Percentiles rank a stretch among this genome's conserved stretches.
Conservation (phyloP, 2,113 vertebrate species). For the Physeter macrocephalus region DNA sequence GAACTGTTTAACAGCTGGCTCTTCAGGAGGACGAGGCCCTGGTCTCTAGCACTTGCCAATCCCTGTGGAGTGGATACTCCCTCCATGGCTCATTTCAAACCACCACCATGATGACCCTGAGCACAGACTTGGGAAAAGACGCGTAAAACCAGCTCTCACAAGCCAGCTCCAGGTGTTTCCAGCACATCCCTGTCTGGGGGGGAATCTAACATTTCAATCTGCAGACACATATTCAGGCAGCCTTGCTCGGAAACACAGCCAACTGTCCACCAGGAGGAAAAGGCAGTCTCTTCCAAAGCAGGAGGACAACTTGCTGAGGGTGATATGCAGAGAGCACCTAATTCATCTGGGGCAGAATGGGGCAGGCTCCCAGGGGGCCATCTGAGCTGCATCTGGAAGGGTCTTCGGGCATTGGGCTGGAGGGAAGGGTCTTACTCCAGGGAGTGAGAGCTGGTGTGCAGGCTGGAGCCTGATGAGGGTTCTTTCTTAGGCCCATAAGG, state of each 20-base stretch:
- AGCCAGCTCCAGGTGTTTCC: neutral
- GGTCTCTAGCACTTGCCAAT: too few species aligned
- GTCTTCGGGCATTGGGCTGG: too few species aligned
- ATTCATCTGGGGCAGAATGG: too few species aligned
- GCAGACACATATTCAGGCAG: neutral
- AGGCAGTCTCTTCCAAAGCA: neutral
- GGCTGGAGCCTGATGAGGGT: too few species aligned
- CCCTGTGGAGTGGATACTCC: rapidly evolving
- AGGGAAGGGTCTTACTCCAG: too few species aligned
- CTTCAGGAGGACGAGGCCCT: neutral
- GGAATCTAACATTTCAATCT: neutral
- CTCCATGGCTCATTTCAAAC: neutral
- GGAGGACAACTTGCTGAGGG: neutral
- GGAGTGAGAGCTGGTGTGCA: too few species aligned
- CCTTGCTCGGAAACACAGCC: neutral
- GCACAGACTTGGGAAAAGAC: neutral
- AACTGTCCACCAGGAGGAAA: neutral
- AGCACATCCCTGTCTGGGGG: too few species aligned
- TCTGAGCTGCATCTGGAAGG: too few species aligned
- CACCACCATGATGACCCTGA: neutral
- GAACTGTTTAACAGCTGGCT: neutral
- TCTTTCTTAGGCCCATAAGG: too few species aligned
- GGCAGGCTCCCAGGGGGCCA: too few species aligned
- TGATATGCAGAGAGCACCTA: too few species aligned
- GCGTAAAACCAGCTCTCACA: neutral